Percentiles rank a stretch among this genome's conserved stretches.
phyloP scores from a whole-genome alignment of 2,797 vertebrate genomes.

The Falco peregrinus region DNA sequence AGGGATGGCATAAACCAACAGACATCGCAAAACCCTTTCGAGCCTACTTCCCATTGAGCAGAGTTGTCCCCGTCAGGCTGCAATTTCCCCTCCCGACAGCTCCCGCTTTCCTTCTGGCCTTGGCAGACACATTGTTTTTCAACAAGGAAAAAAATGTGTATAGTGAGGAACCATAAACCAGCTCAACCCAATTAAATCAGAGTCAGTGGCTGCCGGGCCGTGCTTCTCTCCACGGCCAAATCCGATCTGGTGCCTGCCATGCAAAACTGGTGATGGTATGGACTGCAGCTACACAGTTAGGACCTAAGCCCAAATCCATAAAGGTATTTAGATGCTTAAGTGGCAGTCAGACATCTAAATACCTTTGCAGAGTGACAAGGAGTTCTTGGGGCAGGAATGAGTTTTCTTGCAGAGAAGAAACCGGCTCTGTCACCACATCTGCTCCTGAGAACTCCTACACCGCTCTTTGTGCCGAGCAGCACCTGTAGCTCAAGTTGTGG shows the following conservation, averaged over 20 bases:
- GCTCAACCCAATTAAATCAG: not conserved
- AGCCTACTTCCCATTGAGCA: not conserved
- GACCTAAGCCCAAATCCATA: not conserved
- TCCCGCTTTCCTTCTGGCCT: not conserved
- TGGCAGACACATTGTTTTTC: not conserved
- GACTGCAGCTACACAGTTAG: not conserved
- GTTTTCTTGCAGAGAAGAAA: not conserved
- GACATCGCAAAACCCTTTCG: not conserved
- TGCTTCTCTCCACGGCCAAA: not conserved
- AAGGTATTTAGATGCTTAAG: not conserved
- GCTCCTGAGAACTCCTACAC: not conserved
- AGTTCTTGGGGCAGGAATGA: not conserved
- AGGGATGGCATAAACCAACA: constrained; percentile 20
- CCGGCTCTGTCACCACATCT: fast-evolving
- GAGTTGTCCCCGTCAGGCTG: not conserved
- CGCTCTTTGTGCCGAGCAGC: fast-evolving
- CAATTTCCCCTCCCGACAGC: not conserved
- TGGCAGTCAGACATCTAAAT: not conserved
- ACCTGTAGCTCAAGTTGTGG: not conserved
- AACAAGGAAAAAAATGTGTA: not conserved
- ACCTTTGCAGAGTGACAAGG: fast-evolving
- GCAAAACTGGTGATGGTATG: not conserved
- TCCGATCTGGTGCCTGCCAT: not conserved
- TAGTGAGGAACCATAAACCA: not conserved
- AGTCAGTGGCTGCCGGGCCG: not conserved